Conservation (phyloP, 2,888 invertebrate genomes). For the Tetrapedia diversipes region DNA sequence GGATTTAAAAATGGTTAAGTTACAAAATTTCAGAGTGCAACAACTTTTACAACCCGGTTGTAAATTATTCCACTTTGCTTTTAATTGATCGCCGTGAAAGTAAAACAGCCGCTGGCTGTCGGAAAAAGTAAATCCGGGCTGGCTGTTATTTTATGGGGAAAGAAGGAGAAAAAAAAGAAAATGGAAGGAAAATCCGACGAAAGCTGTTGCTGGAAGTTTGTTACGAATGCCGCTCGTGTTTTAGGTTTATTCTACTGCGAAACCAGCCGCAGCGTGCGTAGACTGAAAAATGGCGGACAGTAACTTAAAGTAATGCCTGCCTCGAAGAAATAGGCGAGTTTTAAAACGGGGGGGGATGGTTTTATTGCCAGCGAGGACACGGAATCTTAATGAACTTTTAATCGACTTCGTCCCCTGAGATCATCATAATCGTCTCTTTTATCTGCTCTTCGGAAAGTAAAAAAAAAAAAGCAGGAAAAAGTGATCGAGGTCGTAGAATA, state of each 20-base stretch:
- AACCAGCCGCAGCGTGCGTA: neutral
- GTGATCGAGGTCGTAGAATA: neutral
- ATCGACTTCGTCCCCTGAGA: slow-evolving; percentile 1
- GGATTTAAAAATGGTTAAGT: no score
- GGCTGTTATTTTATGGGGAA: neutral
- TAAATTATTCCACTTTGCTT: neutral
- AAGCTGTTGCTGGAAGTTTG: neutral
- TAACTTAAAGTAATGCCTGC: slow-evolving; percentile 16
- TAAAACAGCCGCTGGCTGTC: no score
- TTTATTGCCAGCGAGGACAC: slow-evolving; percentile 11
- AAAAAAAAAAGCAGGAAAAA: neutral
- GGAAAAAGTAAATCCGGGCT: neutral
- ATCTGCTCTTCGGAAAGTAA: neutral
- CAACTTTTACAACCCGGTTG: no score
- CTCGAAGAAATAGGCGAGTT: neutral
- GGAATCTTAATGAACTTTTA: slow-evolving; percentile 49
- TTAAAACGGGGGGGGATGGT: neutral
- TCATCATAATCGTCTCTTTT: neutral
- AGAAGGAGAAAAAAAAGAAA: no score
- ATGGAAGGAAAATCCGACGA: neutral
- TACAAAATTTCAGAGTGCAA: no score
- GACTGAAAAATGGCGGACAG: slow-evolving; percentile 2
- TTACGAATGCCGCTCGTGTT: slow-evolving; percentile 18
- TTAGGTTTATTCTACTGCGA: slow-evolving; percentile 18
- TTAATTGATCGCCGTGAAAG: neutral